phyloP scores from a whole-genome alignment of 1,140 invertebrate species.

The Penaeus vannamei region DNA sequence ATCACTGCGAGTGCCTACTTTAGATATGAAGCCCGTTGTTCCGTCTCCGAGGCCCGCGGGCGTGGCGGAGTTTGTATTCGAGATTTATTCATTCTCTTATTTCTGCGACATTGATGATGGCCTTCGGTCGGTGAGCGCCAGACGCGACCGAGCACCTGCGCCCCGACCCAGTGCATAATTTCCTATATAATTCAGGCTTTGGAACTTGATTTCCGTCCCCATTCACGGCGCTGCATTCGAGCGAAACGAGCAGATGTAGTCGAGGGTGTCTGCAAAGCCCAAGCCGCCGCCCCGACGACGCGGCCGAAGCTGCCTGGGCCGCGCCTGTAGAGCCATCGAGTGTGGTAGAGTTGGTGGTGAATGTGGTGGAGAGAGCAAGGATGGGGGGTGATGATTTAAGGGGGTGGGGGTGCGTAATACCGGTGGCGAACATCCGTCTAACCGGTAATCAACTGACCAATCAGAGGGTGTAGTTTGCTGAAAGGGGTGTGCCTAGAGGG shows the following conservation, averaged over 20 bases:
- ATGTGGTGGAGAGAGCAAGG: conserved; percentile 40
- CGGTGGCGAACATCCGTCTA: conserved; percentile 64
- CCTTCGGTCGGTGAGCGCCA: too few species aligned
- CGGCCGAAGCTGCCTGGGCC: neutral
- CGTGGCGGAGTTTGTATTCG: too few species aligned
- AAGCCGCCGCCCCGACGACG: conserved; percentile 25
- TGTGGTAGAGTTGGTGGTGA: conserved; percentile 45
- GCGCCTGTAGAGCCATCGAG: neutral
- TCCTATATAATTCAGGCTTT: too few species aligned
- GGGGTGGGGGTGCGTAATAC: conserved; percentile 63
- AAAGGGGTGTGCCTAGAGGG: conserved; percentile 59
- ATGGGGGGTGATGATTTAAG: conserved; percentile 54
- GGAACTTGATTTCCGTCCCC: neutral
- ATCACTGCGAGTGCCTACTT: too few species aligned
- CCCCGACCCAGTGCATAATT: too few species aligned
- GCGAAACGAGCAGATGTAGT: neutral
- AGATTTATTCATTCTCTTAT: too few species aligned
- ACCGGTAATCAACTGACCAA: conserved; percentile 65
- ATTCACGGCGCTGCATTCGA: neutral
- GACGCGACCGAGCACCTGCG: too few species aligned
- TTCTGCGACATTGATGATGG: too few species aligned
- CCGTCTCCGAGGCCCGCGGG: too few species aligned
- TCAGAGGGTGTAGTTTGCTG: conserved; percentile 64
- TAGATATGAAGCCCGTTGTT: too few species aligned
- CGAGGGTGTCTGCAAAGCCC: neutral